A percentile compares a stretch with the other conserved stretches of the same genome.
These are phyloP conservation scores for Drosophila kanekoi DNA, from an alignment of 2,888 invertebrate species.

Conservation along the genomic window DNA sequence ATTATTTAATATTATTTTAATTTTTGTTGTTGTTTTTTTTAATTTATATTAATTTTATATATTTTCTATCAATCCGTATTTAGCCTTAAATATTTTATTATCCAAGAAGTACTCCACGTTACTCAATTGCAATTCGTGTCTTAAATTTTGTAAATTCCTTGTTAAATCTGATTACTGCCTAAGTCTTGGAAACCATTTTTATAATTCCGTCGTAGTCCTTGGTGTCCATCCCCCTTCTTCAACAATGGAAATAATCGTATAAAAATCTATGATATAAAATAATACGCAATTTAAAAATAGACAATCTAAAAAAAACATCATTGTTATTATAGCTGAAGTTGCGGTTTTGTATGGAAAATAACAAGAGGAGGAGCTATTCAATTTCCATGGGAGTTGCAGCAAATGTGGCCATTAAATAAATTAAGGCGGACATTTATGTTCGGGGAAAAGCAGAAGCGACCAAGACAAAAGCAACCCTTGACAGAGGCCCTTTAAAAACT, in stretches of 20 bases:
- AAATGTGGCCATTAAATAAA: conserved; percentile 74
- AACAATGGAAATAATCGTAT: conserved; percentile 1
- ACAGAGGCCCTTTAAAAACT: conserved; percentile 7
- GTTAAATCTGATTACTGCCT: not conserved
- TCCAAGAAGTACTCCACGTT: too few species aligned
- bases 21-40: too few species aligned
- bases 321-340: conserved; percentile 37
- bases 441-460: conserved; percentile 47
- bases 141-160: not conserved
- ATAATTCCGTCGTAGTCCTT: not conserved
- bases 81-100: too few species aligned
- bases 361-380: conserved; percentile 42
- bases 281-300: conserved; percentile 51
- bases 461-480: conserved; percentile 45
- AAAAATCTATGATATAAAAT: conserved; percentile 52
- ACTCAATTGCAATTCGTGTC: not conserved
- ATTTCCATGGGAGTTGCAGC: conserved; percentile 63
- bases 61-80: too few species aligned
- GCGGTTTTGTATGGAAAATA: conserved; percentile 43
- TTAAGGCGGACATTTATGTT: conserved; percentile 65
- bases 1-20: too few species aligned
- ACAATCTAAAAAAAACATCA: conserved; percentile 16
- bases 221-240: not conserved
- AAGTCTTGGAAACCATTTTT: not conserved
- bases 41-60: too few species aligned